Base-by-base conservation (phyloP, 2,113 vertebrate species). In the Lophius piscatorius region DNA sequence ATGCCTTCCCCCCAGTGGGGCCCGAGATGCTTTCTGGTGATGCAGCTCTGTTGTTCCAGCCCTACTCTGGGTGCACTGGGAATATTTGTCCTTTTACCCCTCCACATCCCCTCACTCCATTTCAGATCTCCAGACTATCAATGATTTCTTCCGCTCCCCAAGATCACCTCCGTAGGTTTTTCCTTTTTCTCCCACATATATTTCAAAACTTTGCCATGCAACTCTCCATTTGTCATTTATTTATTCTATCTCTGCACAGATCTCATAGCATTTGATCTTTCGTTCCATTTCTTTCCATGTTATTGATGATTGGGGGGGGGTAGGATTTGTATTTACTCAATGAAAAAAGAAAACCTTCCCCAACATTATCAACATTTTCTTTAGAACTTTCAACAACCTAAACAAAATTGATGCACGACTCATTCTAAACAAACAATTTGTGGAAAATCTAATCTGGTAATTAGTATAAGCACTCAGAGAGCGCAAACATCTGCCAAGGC, bases 1-100 rank as follows among this genome's bases (percentile, higher is more conserved):
- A 82, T 80, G 85, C 77, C 11, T 20, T 48, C 47, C 72, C 75
- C 81, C 78, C 57, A n/a, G 72, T 69, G 86, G 77, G 57, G 72
- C 55, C 52, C 4, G 21, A 65, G 80, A 82, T 74, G 87, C 76
- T 82, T 89, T 86, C 82, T 80, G 76, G 72, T 70, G 81, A 88
- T 82, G 83, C 77, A 24, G 75, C 83, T 82, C 81, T 84, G 84
- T 85, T 89, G 88, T 87, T 89, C 64, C 45, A 63, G 61, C 56
- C 23, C 71, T 78, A 89, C 86, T 88, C 71, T 66, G 61, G 84
- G 77, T 83, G 88, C 88, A 60, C 76, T 87, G 86, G 88, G 88
- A 88, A 84, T 88, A 87, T 82, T 77, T 81, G 84, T 82, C 82
- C 84, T 88, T 89, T 87, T 82, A 84, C 74, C 81, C 74, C 76